Percentiles rank a stretch among this genome's conserved stretches.
These are phyloP conservation scores for Parnassius orleans DNA, from an alignment of 2,888 invertebrate genomes.

Conservation along the genomic window DNA sequence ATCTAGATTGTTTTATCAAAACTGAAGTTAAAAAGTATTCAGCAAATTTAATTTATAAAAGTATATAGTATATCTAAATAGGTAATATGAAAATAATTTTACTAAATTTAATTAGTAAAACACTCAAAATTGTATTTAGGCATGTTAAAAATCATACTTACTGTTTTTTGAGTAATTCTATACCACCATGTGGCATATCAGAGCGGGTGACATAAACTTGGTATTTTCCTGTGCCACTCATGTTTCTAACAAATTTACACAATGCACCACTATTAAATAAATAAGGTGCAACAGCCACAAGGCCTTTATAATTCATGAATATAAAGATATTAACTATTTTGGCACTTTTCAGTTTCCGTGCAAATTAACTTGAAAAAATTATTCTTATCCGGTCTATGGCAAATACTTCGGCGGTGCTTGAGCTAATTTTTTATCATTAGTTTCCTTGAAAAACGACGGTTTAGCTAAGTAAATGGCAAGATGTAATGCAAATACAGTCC, in stretches of 20 bases:
- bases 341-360: constrained; percentile 38
- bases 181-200: constrained; percentile 82
- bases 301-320: constrained; percentile 61
- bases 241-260: constrained; percentile 45
- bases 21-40: no score
- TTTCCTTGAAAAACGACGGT: constrained; percentile 68
- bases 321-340: constrained; percentile 31
- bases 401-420: constrained; percentile 62
- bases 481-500: constrained; percentile 64
- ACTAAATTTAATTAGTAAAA: no score
- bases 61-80: no score
- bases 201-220: constrained; percentile 84
- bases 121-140: not conserved
- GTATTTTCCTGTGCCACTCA: constrained; percentile 61
- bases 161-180: constrained; percentile 82
- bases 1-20: no score
- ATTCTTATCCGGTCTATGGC: constrained; percentile 46
- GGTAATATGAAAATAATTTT: no score
- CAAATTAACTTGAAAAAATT: constrained; percentile 31
- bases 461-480: constrained; percentile 64
- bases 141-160: constrained; percentile 59
- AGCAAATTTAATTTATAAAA: no score
- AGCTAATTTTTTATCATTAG: constrained; percentile 41
- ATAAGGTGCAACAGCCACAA: constrained; percentile 35
- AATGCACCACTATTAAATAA: constrained; percentile 40